These are phyloP conservation scores for Atrina japonica DNA, from an alignment of 2,888 invertebrate genomes.

Conservation along the genomic window DNA sequence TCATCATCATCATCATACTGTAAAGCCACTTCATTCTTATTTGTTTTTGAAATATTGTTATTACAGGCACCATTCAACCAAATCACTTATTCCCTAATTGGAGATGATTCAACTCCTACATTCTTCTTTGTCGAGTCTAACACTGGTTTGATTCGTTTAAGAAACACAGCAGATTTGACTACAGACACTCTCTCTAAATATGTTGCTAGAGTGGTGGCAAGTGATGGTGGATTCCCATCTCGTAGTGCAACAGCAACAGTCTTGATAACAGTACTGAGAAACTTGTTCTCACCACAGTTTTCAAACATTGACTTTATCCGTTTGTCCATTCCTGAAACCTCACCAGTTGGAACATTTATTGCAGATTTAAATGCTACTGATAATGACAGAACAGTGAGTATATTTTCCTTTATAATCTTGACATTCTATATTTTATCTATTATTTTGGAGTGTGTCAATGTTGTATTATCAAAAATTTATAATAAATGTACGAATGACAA, in stretches of 20 bases:
- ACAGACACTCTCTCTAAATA: constrained; percentile 23
- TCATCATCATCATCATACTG: no score
- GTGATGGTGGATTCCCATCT: constrained; percentile 73
- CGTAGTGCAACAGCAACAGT: constrained; percentile 62
- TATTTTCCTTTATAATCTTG: no score
- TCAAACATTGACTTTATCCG: constrained; percentile 85
- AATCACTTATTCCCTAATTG: constrained; percentile 55
- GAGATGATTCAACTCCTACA: constrained; percentile 51
- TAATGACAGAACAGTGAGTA: constrained; percentile 53
- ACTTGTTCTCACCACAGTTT: constrained; percentile 60
- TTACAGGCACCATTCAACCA: constrained; percentile 56
- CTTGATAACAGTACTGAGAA: constrained; percentile 61
- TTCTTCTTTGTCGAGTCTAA: constrained; percentile 66
- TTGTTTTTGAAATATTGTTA: no score
- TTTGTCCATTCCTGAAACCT: constrained; percentile 66
- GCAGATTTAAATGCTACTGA: constrained; percentile 62
- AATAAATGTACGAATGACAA: no score
- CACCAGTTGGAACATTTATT: constrained; percentile 63
- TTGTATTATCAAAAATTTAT: no score
- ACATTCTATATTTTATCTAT: no score
- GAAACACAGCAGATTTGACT: constrained; percentile 25
- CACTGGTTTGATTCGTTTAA: constrained; percentile 55
- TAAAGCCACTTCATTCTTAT: no score
- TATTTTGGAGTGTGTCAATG: no score
- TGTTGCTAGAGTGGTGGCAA: constrained; percentile 48